Base-by-base conservation (phyloP, 2,797 vertebrate species). In the Alauda arvensis region DNA sequence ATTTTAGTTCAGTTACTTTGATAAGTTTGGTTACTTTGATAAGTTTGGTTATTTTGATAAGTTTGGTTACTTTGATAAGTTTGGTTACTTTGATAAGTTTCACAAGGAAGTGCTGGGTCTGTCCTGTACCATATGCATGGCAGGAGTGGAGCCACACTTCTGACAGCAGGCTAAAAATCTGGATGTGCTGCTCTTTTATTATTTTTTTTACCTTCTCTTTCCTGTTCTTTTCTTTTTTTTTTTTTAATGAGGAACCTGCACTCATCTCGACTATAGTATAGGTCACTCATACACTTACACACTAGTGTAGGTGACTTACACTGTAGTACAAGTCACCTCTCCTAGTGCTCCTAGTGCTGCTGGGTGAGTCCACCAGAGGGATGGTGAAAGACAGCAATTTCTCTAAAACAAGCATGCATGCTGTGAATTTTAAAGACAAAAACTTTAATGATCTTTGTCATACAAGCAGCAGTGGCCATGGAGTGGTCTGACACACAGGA, bases 381-480 rank as follows among this genome's bases (percentile, higher is more conserved):
- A 26, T 8, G 25, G 39, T 24, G 28, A 56, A 67, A 46, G 26
- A 33, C 12, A 28, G 18, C n/a, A 68, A 2, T 43, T 77, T 34
- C 66, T 43, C 40, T 63, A 16, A 55, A 53, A 45, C 63, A 55
- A 46, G 4, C 21, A 13, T 6, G 21, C 25, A 19, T 15, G 63
- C 60, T 57, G 34, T 49, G 19, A 71, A 53, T 57, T 52, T 69
- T 45, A 37, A 26, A 53, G 67, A 37, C 19, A 43, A 48, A 61
- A 49, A 49, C 12, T 49, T 59, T 12, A 18, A n/a, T 62, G 59
- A 46, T 24, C 11, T 16, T 62, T 63, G 25, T 25, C 5, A 1
- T 25, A 5, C 26, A 45, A 53, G 26, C 4, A 8, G 14, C 6
- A 20, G 16, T 3, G 2, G 6, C 19, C 3, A 0, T 12, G 42